Evolutionary conservation across 1,140 invertebrate species (phyloP), one percentile per base, ranked within the genome.

Genomic region (Drosophila equinoxialis): DNA sequence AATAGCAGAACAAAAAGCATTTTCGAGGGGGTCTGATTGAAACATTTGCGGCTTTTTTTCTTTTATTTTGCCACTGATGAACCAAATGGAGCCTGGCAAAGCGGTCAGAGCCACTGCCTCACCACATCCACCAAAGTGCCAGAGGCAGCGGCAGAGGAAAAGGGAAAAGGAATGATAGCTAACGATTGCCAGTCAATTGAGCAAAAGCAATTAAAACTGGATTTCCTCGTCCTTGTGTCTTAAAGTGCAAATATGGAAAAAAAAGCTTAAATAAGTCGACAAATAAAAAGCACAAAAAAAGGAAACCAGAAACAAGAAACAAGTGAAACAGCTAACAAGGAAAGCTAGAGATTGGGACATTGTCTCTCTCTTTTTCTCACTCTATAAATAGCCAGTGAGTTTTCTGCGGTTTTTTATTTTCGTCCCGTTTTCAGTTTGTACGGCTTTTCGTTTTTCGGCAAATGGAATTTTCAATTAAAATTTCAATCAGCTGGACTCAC

Each of bases 401-500:
- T 81, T 89, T 79, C 70, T 84, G 84, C 71, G 84, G 84, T 89
- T 85, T 76, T 69, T 64, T 39, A 35, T 59, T 54, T 58, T 55
- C 10, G 3, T 13, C 30, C 41, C 41, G 57, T 17, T 41, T 62
- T 14, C 39, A 51, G 42, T 41, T 68, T 30, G 45, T 2, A 48
- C 45, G 54, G 59, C 41, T 65, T 3, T 20, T 48, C 17, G 5
- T 17, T 51, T 51, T 51, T 51, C 20, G 75, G 68, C 84, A 89
- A 84, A 89, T 74, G 85, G 84, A 89, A 87, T 89, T 84, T 87
- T 72, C 85, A 87, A 87, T 87, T 87, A 87, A 87, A 87, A 87
- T 80, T 87, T 90, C 84, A 89, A 87, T 87, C 84, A 87, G 80
- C 69, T 72, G 48, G 37, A 86, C 86, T 91, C 93, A 98, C 98